Conservation (phyloP, 2,888 invertebrate genomes). For the Microdon myrmicae region DNA sequence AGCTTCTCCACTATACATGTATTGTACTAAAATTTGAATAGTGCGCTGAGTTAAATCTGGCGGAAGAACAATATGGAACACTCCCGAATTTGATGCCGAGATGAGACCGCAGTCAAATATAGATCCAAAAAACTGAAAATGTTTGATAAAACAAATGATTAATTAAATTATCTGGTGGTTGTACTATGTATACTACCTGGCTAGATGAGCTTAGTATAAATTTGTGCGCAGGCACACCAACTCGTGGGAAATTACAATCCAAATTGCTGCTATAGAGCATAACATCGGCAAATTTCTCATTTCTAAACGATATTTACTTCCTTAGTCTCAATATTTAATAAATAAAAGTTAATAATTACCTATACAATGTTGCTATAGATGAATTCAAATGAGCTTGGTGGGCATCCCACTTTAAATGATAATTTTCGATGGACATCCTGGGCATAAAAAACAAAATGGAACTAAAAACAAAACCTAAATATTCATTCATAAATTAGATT, state of each 20-base stretch:
- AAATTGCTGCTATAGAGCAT: conserved; percentile 74
- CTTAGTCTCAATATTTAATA: background rate
- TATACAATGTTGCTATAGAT: conserved; percentile 78
- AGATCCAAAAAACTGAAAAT: conserved; percentile 62
- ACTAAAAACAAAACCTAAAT: too few relatives aligned
- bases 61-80: conserved; percentile 79
- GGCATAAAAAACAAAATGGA: too few relatives aligned
- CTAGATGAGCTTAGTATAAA: conserved; percentile 87
- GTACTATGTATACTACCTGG: too few relatives aligned
- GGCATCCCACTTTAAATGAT: conserved; percentile 90
- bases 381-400: conserved; percentile 84
- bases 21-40: conserved; percentile 82
- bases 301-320: conserved; percentile 66
- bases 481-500: too few relatives aligned
- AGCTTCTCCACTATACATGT: conserved; percentile 84
- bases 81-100: conserved; percentile 65
- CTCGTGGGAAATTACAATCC: conserved; percentile 72
- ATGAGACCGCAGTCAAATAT: conserved; percentile 64
- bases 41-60: conserved; percentile 84
- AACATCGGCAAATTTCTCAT: conserved; percentile 85
- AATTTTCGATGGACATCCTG: conserved; percentile 75
- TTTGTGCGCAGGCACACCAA: conserved; percentile 85
- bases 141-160: background rate
- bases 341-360: conserved; percentile 57
- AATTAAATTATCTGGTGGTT: background rate